These are phyloP conservation scores for Zoanthus sociatus DNA, from an alignment of 92 coral and sea anemone genomes.

Conservation along the genomic window DNA sequence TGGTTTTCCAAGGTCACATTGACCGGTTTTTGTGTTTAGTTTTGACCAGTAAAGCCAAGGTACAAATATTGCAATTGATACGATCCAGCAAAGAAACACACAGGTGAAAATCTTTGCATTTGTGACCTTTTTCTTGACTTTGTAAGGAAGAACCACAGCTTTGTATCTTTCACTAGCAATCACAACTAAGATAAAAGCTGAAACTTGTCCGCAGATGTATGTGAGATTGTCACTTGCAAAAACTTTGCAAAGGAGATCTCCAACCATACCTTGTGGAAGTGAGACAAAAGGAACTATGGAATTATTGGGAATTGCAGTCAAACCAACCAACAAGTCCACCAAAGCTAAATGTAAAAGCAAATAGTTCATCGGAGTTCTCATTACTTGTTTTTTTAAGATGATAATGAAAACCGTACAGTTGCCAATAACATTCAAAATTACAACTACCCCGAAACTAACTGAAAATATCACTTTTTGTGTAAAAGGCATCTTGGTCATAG, in stretches of 20 bases:
- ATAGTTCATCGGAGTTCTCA: constrained; percentile 39
- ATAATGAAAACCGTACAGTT: constrained; percentile 15
- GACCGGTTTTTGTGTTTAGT: constrained; percentile 9
- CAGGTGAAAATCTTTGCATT: not conserved
- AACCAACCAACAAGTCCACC: constrained; percentile 24
- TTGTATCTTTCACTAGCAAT: constrained; percentile 35
- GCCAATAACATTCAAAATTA: constrained; percentile 1
- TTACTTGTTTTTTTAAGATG: constrained; percentile 7
- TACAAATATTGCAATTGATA: not conserved
- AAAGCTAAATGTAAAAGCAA: constrained; percentile 34
- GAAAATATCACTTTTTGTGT: constrained; percentile 12
- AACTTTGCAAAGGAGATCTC: constrained; percentile 13
- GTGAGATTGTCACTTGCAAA: constrained; percentile 31
- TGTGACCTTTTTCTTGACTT: constrained; percentile 22
- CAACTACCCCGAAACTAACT: constrained; percentile 21
- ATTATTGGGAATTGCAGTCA: constrained; percentile 26
- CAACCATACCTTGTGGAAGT: constrained; percentile 3
- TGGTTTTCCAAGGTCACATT: constrained; percentile 17
- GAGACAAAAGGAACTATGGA: not conserved
- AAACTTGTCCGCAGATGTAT: constrained; percentile 36
- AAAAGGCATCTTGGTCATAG: not conserved
- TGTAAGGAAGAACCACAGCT: constrained; percentile 35
- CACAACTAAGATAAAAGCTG: constrained; percentile 5
- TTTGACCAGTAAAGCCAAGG: constrained; percentile 45
- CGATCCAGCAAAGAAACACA: not conserved